A percentile compares a stretch with the other conserved stretches of the same genome.
These are phyloP conservation scores for Prinia subflava DNA, from an alignment of 2,113 vertebrate genomes.

Conservation along the genomic window DNA sequence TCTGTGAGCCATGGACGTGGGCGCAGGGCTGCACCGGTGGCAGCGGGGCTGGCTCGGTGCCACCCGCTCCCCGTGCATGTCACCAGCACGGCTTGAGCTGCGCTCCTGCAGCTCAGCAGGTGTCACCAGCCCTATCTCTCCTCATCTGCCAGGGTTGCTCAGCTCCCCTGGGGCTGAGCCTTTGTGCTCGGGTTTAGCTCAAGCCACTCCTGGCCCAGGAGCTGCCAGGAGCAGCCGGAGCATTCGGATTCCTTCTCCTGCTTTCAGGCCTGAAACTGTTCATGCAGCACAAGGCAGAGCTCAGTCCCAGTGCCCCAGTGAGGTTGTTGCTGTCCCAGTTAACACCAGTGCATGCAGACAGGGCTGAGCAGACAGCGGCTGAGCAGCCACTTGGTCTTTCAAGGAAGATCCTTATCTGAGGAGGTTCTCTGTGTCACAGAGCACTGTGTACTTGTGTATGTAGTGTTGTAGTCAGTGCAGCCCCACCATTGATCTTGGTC, in stretches of 20 bases:
- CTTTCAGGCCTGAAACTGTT: neutral
- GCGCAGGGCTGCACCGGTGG: neutral
- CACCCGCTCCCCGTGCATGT: neutral
- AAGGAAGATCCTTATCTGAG: conserved; percentile 14
- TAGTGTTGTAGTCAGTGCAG: neutral
- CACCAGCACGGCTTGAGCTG: neutral
- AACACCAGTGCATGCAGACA: neutral
- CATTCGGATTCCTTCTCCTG: neutral
- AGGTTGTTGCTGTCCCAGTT: neutral
- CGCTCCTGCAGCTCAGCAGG: neutral
- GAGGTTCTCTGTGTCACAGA: neutral
- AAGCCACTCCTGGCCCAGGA: neutral
- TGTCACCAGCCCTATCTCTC: neutral
- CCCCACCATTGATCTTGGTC: neutral
- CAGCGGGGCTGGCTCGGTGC: neutral
- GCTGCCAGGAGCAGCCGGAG: neutral
- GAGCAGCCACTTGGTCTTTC: neutral
- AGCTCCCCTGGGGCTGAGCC: neutral
- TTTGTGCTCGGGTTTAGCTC: neutral
- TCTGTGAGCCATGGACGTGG: neutral
- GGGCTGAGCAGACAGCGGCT: neutral
- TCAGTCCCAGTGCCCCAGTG: neutral
- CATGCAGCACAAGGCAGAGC: neutral
- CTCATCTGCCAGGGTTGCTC: neutral
- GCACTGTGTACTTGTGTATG: neutral